These are phyloP conservation scores for Tribolium madens DNA, from an alignment of 1,140 invertebrate genomes.

Conservation along the genomic window DNA sequence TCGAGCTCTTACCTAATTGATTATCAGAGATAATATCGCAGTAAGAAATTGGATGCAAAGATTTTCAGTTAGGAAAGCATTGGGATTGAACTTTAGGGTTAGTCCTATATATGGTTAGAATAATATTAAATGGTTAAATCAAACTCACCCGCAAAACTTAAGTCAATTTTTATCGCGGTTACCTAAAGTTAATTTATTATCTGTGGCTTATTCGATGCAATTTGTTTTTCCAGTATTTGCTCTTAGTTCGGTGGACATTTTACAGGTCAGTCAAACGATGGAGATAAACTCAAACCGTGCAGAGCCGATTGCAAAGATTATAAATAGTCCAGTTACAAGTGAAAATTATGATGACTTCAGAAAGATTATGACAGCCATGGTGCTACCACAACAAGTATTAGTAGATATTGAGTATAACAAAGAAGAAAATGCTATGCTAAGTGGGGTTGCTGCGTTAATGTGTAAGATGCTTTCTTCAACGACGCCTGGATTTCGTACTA, in stretches of 20 bases:
- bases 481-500: not conserved
- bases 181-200: not conserved
- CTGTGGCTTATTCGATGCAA: not conserved
- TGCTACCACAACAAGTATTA: conserved; percentile 7
- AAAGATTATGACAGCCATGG: conserved; percentile 21
- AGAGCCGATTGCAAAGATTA: conserved; percentile 11
- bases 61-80: not conserved
- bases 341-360: conserved; percentile 32
- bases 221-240: not conserved
- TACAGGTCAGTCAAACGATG: not conserved
- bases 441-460: not conserved
- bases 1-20: no score
- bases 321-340: conserved; percentile 10
- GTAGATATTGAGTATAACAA: conserved; percentile 1
- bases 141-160: not conserved
- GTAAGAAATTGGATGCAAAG: not conserved
- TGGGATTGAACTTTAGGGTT: not conserved
- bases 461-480: not conserved
- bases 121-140: not conserved
- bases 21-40: no score
- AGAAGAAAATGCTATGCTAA: not conserved
- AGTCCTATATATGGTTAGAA: not conserved
- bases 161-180: not conserved
- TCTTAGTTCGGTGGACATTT: not conserved
- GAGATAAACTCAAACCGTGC: conserved; percentile 23